Evolutionary conservation across 92 coral and sea anemone species (phyloP), one percentile per base, ranked within the genome.

Genomic region (Epizoanthus fatuus): DNA sequence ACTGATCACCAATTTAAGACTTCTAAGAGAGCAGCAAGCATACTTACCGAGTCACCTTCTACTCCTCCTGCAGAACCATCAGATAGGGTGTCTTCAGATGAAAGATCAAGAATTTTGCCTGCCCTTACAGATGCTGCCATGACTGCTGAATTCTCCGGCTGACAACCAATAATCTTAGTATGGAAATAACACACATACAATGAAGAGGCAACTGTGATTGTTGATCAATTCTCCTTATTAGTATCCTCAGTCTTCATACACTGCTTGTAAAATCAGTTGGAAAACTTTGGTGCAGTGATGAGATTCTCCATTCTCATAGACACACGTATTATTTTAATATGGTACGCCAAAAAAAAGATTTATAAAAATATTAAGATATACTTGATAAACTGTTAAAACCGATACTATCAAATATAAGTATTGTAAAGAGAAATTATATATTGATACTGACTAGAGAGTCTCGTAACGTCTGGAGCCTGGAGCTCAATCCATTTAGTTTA

Each of bases 61-160:
- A 96, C 82, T 16, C 95, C 98, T 0, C 99, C 99, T 11, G 95
- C 91, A 0, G 99, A 86, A 22, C 98, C 98, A 84, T 96, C 99
- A 3, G 99, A 94, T 44, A 96, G 88, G 1, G 99, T 96, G 17
- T 88, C 90, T 1, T 86, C 74, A 14, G 91, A 83, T 9, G 93
- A 88, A 52, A 96, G 81, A 59, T 92, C 95, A 40, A 96, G 66
- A 68, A 96, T 90, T 63, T 86, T 85, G 10, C 95, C 94, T 38
- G 91, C 98, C 75, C 89, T 92, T 13, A 86, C 85, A 9, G 99
- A 96, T 58, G 90, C 99, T 37, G 90, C 78, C 99, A 96, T 96
- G 14, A 95, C 93, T 25, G 92, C 85, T 13, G 98, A 94, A 53
- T 96, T 89, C 8, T 86, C 84, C 14, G 99, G 93, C 80, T 96